Evolutionary conservation across 2,797 vertebrate genomes (phyloP).

Genomic region (Microchirus variegatus): DNA sequence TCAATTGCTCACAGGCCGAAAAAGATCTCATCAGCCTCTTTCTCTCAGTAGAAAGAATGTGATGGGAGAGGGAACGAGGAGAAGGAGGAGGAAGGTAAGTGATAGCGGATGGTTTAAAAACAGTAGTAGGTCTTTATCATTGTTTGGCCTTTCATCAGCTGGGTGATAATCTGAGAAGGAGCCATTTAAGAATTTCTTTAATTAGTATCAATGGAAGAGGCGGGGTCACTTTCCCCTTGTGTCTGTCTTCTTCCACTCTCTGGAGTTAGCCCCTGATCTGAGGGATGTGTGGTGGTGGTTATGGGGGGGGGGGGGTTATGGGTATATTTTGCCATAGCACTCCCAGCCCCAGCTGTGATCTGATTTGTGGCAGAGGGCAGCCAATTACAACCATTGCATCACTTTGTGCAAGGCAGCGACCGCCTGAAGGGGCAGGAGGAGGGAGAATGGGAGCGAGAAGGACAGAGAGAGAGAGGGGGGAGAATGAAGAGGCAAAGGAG

Average conservation of each 20-base stretch:
- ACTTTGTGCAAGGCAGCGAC: conserved; percentile 70
- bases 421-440: conserved; percentile 50
- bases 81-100: conserved; percentile 32
- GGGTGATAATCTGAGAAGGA: conserved; percentile 44
- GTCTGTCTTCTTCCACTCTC: conserved; percentile 35
- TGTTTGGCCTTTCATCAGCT: conserved; percentile 36
- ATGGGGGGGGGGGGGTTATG: conserved; percentile 54
- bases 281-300: conserved; percentile 37
- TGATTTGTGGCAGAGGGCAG: conserved; percentile 72
- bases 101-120: conserved; percentile 34
- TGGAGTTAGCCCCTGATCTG: conserved; percentile 54
- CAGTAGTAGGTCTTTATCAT: conserved; percentile 29
- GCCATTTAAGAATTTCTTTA: conserved; percentile 38
- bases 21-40: conserved; percentile 59
- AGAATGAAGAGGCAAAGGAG: conserved; percentile 3
- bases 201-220: conserved; percentile 16
- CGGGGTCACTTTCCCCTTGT: conserved; percentile 27
- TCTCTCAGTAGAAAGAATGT: conserved; percentile 37
- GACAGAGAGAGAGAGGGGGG: conserved; percentile 1
- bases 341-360: conserved; percentile 62
- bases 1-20: conserved; percentile 66
- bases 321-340: conserved; percentile 64
- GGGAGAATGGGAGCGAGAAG: conserved; percentile 3
- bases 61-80: conserved; percentile 15
- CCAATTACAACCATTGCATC: conserved; percentile 79